phyloP scores from a whole-genome alignment of 2,888 invertebrate genomes.

The Volucella inflata region DNA sequence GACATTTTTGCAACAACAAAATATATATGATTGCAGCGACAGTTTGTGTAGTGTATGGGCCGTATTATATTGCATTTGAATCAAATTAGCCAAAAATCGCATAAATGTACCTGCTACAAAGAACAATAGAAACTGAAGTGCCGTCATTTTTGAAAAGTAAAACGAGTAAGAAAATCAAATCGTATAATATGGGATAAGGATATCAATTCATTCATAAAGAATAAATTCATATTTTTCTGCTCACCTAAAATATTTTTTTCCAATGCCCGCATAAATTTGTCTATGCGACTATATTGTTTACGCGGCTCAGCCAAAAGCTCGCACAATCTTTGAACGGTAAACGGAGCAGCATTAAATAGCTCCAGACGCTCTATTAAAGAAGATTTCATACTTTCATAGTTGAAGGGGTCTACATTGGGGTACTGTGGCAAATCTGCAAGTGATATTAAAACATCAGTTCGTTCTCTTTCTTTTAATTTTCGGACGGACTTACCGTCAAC shows the following conservation, averaged over 20 bases:
- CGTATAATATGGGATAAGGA: no score
- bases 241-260: conserved; percentile 94
- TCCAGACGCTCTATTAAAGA: conserved; percentile 92
- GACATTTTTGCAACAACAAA: no score
- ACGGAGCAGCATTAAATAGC: conserved; percentile 94
- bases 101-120: no score
- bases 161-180: no score
- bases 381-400: conserved; percentile 94
- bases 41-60: no score
- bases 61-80: no score
- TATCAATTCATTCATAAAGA: no score
- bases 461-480: conserved; percentile 16
- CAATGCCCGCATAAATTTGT: conserved; percentile 98
- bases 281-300: conserved; percentile 97
- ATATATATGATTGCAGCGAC: no score
- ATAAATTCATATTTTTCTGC: no score
- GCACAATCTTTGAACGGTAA: conserved; percentile 97
- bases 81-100: no score
- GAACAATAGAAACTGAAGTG: no score
- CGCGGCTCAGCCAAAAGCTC: conserved; percentile 95
- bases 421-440: conserved; percentile 90
- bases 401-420: conserved; percentile 95
- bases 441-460: not conserved
- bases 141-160: no score
- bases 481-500: conserved; percentile 81